Evolutionary conservation across 2,113 vertebrate genomes (phyloP), one percentile per base, ranked within the genome.

Genomic region (Oxygymnocypris stewartii): DNA sequence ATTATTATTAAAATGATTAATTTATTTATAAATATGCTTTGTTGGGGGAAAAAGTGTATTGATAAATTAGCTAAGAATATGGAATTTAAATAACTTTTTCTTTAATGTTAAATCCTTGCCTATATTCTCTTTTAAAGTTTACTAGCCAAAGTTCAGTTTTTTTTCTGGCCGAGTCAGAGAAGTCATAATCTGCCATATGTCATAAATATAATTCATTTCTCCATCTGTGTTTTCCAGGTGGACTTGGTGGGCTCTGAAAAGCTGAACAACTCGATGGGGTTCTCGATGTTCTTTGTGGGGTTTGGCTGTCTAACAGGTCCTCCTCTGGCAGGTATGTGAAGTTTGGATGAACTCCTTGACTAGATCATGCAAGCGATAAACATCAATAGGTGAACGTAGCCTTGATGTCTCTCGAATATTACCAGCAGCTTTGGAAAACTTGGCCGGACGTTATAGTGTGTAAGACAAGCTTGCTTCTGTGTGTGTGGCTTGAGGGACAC

Each of bases 201-300:
- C 35, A 51, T 49, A 42, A 6, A 13, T 69, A 40, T 76, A 28
- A 69, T 1, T 40, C 12, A 8, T 49, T 81, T 1, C 73, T 6
- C 42, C 8, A 3, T 82, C 85, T 37, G 69, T 77, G 80, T 76
- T 40, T 82, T 76, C 54, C 94, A 99, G 97, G 97, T 97, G 40
- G 97, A 99, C 88, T 91, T 99, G 0, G 95, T 96, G 75, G 96
- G 96, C 0, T 91, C 94, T 4, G 93, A 94, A 9, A 94, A 93
- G 71, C 89, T 97, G 67, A 96, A 97, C 92, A 96, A 94, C 85
- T 96, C 96, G 40, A 92, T 97, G 94, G 97, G 98, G 1, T 94
- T 97, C 90, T 95, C 97, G 35, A 90, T 94, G 92, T 98, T 98
- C 92, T 98, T 98, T 82, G 95, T 96, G 13, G 97, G 97, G 42